A percentile compares a stretch with the other conserved stretches of the same genome.
Evolutionary conservation across 2,888 invertebrate species (phyloP).

Genomic region (Halictus quadricinctus): DNA sequence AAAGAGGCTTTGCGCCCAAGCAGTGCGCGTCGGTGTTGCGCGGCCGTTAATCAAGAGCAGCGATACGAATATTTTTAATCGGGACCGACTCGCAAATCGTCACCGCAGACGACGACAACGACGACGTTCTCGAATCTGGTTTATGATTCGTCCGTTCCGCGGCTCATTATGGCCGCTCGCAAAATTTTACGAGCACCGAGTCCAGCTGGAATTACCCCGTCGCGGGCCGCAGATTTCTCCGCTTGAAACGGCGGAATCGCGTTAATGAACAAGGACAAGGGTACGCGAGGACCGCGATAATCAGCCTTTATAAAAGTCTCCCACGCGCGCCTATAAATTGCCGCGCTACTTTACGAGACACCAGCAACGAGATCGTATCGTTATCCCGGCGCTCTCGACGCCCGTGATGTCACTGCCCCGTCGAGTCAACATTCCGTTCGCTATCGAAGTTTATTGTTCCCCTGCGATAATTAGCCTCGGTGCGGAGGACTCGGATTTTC

Average conservation of each 20-base stretch:
- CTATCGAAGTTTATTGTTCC: conserved; percentile 25
- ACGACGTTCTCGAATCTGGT: conserved; percentile 41
- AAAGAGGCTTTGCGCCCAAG: background rate
- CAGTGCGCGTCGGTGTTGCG: background rate
- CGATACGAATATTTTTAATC: conserved; percentile 57
- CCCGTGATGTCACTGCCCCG: conserved; percentile 62
- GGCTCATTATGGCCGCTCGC: conserved; percentile 20
- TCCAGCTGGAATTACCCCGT: conserved; percentile 6
- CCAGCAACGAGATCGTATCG: conserved; percentile 39
- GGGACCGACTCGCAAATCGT: conserved; percentile 37
- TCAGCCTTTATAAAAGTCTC: conserved; percentile 59
- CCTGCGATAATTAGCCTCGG: conserved; percentile 19
- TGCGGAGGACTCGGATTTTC: background rate
- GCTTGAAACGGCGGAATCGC: conserved; percentile 7
- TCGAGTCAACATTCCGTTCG: conserved; percentile 30
- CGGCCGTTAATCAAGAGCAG: conserved; percentile 4
- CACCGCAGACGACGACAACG: background rate
- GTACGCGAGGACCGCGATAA: conserved; percentile 36
- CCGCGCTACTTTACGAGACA: conserved; percentile 39
- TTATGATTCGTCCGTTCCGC: conserved; percentile 35
- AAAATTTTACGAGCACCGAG: conserved; percentile 41
- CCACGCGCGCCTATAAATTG: conserved; percentile 59
- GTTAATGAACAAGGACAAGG: conserved; percentile 49
- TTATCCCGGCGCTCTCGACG: conserved; percentile 30
- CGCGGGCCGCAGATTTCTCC: conserved; percentile 1